Evolutionary conservation across 2,797 vertebrate genomes (phyloP).

Genomic region (Muscicapa striata): DNA sequence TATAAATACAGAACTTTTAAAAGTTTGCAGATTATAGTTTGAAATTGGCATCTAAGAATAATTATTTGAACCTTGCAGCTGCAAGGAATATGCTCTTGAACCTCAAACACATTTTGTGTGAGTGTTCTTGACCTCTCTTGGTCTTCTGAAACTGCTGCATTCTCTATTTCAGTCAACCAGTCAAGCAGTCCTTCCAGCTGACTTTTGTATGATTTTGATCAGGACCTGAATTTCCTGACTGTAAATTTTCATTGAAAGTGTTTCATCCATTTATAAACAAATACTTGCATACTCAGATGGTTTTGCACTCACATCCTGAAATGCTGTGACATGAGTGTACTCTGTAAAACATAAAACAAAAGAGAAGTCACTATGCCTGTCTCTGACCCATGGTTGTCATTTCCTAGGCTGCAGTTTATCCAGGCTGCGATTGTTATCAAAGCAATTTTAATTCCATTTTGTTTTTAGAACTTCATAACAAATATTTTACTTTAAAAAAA

Average conservation of each 20-base stretch:
- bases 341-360: background rate
- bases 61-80: background rate
- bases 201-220: background rate
- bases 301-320: background rate
- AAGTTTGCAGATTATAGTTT: background rate
- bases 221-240: background rate
- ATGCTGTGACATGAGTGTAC: background rate
- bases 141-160: background rate
- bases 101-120: background rate
- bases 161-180: background rate
- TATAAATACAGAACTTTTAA: background rate
- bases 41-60: background rate
- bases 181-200: background rate
- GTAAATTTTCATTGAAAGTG: background rate
- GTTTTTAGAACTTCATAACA: background rate
- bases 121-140: background rate
- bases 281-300: background rate
- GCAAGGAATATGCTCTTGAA: background rate
- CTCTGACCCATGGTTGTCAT: background rate
- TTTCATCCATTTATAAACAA: background rate
- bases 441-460: background rate
- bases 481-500: background rate
- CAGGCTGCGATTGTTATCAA: background rate
- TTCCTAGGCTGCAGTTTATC: background rate
- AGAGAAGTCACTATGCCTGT: background rate